Percentiles rank a stretch among this genome's conserved stretches.
phyloP scores from a whole-genome alignment of 2,113 vertebrate species.

The Pitta sordida region DNA sequence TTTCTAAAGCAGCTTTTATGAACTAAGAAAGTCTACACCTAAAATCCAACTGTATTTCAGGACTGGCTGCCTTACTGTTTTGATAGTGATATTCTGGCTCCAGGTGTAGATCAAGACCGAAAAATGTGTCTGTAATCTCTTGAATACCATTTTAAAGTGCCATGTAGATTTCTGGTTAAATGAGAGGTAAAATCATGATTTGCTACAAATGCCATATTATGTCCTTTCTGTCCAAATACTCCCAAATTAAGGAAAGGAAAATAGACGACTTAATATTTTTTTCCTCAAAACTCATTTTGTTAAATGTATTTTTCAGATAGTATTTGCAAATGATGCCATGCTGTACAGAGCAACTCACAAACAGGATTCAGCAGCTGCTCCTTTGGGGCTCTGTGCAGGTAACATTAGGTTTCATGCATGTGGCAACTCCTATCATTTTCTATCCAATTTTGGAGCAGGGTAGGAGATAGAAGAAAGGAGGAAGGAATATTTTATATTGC shows the following conservation, averaged over 20 bases:
- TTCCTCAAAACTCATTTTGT: background rate
- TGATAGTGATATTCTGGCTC: background rate
- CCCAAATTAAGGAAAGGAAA: background rate
- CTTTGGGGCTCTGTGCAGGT: background rate
- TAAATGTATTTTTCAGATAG: background rate
- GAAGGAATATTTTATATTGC: background rate
- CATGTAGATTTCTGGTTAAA: background rate
- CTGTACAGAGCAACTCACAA: background rate
- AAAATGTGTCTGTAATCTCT: background rate
- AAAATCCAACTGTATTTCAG: background rate
- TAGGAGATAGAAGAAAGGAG: background rate
- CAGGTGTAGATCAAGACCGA: background rate
- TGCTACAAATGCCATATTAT: background rate
- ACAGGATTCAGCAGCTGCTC: background rate
- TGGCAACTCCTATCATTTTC: background rate
- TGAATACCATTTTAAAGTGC: background rate
- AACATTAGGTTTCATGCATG: background rate
- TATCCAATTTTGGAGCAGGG: background rate
- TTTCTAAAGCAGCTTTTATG: background rate
- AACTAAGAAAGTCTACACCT: background rate
- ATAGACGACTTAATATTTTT: fast-evolving
- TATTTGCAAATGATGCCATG: background rate
- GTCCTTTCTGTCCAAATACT: background rate
- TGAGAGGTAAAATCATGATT: background rate
- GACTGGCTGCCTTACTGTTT: background rate